A percentile compares a stretch with the other conserved stretches of the same genome.
Conservation (phyloP, 2,797 vertebrate species). For the Anabacerthia variegaticeps region DNA sequence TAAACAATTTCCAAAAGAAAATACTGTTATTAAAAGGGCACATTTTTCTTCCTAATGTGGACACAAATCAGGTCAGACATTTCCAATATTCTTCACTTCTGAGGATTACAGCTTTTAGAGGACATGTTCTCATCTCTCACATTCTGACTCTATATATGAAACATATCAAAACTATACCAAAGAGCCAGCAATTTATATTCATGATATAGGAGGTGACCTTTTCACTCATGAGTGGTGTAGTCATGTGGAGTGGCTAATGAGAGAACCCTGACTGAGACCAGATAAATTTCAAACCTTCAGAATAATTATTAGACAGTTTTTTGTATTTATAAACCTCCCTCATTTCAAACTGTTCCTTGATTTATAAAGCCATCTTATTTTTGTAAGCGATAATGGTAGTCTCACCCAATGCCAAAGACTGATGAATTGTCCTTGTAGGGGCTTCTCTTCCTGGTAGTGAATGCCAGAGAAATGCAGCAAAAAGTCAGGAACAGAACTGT, state of each 20-base stretch:
- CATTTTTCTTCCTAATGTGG: background rate
- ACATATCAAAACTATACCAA: conserved; percentile 51
- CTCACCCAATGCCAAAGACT: background rate
- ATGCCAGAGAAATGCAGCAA: background rate
- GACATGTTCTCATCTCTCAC: conserved; percentile 36
- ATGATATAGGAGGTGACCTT: conserved; percentile 61
- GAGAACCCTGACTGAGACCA: conserved; percentile 6
- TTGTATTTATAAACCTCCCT: conserved; percentile 48
- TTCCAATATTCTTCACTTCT: background rate
- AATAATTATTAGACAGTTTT: conserved; percentile 57
- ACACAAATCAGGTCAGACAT: background rate
- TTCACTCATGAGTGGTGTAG: conserved; percentile 27
- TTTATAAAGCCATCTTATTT: conserved; percentile 63
- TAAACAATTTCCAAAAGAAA: background rate
- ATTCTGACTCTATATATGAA: conserved; percentile 29
- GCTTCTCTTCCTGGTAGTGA: conserved; percentile 13
- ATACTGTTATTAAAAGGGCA: background rate
- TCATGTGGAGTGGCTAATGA: conserved; percentile 45
- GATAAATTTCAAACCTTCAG: conserved; percentile 41
- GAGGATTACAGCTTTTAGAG: conserved; percentile 44
- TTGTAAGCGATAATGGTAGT: conserved; percentile 13
- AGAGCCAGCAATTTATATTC: conserved; percentile 51
- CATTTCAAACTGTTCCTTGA: conserved; percentile 53
- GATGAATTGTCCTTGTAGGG: conserved; percentile 15
- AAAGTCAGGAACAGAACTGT: conserved; percentile 10